Evolutionary conservation across 2,888 invertebrate species (phyloP), one percentile per base, ranked within the genome.

Genomic region (Amblyjoppa proteus): DNA sequence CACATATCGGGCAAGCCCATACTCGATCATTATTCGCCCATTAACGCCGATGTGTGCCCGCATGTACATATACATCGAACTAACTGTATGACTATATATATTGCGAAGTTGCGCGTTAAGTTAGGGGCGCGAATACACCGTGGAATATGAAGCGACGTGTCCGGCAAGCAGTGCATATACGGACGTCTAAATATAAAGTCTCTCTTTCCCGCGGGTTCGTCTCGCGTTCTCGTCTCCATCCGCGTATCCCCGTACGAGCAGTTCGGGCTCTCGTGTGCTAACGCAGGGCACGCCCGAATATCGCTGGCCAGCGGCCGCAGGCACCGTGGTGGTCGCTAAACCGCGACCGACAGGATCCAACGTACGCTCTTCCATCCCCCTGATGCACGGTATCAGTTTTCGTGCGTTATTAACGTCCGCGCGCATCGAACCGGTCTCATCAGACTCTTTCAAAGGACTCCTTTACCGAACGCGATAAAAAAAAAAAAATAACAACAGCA

Each of bases 151-250:
- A 75, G 71, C 69, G 56, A 56, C 64, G 76, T 84, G 45, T 49
- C 66, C 74, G 66, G 66, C 51, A 45, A 45, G 45, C 74, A 56
- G 76, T 58, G 64, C 53, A 68, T 77, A 75, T 77, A 81, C 68
- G 81, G 45, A 78, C 73, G 77, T 78, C 85, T 85, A 85, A 85
- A 85, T 85, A 82, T 85, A 85, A 85, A 83, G 83, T 74, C 78
- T 78, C 69, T 70, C 75, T 81, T 69, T 20, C 53, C 64, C 78
- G 69, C 68, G 68, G 41, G 66, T 61, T 80, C 66, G 38, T 41
- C 75, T 83, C 83, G 45, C 45, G 45, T 16, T 81, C 75, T 31
- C 49, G 53, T 31, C 75, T 71, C 61, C 75, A 58, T 28, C 75
- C 11, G 20, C 11, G 45, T 49, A 49, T 49, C n/a, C 70, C 20